Percentiles rank a stretch among this genome's conserved stretches.
Conservation (phyloP, 2,797 vertebrate genomes). For the Gymnoscopelus microlampas region DNA sequence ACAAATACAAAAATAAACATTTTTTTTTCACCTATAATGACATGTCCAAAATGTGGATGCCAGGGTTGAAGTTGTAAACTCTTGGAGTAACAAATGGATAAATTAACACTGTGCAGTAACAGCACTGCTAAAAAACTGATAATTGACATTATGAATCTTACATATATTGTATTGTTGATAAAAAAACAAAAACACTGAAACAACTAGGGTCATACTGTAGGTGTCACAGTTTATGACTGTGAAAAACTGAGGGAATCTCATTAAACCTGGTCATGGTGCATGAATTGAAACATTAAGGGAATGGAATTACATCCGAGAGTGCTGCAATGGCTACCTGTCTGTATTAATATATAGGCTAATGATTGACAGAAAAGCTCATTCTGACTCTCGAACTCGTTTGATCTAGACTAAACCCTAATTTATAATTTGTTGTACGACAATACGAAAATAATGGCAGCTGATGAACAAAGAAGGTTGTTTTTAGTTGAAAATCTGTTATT, state of each 20-base stretch:
- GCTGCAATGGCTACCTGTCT: background rate
- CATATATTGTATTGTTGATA: no score
- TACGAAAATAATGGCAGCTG: background rate
- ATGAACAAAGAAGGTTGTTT: no score
- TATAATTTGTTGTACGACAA: background rate
- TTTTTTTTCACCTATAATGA: no score
- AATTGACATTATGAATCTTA: no score
- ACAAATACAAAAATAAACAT: no score
- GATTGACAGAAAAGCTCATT: slow-evolving; percentile 8
- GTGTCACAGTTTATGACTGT: slow-evolving; percentile 11
- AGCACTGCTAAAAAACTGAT: background rate
- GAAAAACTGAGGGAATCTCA: slow-evolving; percentile 14
- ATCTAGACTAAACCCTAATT: slow-evolving; percentile 21
- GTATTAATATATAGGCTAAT: slow-evolving; percentile 9
- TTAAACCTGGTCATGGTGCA: slow-evolving; percentile 11
- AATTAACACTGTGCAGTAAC: background rate
- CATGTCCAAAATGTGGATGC: no score
- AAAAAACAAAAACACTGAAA: background rate
- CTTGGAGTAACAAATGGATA: no score
- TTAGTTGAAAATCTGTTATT: no score
- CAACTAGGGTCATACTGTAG: background rate
- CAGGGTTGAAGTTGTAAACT: no score
- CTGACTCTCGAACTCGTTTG: slow-evolving; percentile 33
- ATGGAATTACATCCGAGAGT: slow-evolving; percentile 45
- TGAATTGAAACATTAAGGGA: slow-evolving; percentile 19